phyloP scores from a whole-genome alignment of 2,888 invertebrate genomes.

The Polyommatus iphigenia region DNA sequence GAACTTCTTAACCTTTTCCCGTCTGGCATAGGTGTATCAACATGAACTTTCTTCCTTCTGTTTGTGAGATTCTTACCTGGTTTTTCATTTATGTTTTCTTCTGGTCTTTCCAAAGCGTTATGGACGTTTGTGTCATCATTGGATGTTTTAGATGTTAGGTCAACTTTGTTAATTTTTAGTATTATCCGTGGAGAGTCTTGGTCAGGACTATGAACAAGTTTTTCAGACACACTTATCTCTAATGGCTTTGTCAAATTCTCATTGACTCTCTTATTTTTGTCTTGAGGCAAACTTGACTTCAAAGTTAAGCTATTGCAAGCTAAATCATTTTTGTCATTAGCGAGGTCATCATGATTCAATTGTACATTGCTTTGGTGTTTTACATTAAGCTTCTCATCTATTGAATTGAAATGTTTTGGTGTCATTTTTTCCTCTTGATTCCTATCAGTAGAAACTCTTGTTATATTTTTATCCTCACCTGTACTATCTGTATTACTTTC shows the following conservation, averaged over 20 bases:
- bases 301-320: constrained; percentile 39
- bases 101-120: constrained; percentile 56
- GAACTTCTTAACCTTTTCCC: constrained; percentile 73
- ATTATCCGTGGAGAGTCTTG: constrained; percentile 81
- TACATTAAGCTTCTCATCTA: neutral
- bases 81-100: constrained; percentile 55
- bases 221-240: constrained; percentile 71
- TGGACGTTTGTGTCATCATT: constrained; percentile 65
- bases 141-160: constrained; percentile 74
- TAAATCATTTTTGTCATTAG: constrained; percentile 34
- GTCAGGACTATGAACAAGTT: constrained; percentile 62
- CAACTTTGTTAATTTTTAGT: constrained; percentile 83
- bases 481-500: constrained; percentile 62
- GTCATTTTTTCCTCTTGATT: constrained; percentile 1
- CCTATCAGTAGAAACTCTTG: constrained; percentile 40
- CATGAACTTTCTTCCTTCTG: constrained; percentile 58
- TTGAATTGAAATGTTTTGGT: constrained; percentile 29
- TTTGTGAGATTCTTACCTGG: constrained; percentile 52
- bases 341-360: constrained; percentile 32
- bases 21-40: constrained; percentile 55
- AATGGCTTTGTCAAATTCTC: constrained; percentile 69
- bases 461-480: constrained; percentile 50
- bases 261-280: constrained; percentile 53
- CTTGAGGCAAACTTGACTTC: constrained; percentile 52
- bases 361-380: constrained; percentile 33